phyloP scores from a whole-genome alignment of 2,797 vertebrate genomes.

The Lagocephalus sceleratus region DNA sequence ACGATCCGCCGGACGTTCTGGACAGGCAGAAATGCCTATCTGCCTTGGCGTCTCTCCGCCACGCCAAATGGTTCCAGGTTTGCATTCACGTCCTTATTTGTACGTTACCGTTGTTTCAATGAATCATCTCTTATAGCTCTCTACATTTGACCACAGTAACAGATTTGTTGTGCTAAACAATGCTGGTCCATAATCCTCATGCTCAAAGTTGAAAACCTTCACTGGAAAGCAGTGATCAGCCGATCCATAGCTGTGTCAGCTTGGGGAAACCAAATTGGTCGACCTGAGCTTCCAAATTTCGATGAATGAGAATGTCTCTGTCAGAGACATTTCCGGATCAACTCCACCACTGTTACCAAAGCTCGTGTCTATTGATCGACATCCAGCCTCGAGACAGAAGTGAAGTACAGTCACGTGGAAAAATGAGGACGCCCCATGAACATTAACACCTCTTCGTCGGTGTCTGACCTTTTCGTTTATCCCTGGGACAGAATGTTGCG shows the following conservation, averaged over 20 bases:
- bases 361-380: background rate
- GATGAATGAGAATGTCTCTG: constrained; percentile 10
- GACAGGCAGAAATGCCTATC: constrained; percentile 99
- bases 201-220: no score
- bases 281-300: constrained; percentile 21
- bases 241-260: constrained; percentile 38
- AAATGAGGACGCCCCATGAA: no score
- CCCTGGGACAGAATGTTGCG: no score
- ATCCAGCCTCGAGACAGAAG: constrained; percentile 13
- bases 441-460: no score
- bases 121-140: constrained; percentile 31
- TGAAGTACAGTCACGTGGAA: no score
- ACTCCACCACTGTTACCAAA: constrained; percentile 6
- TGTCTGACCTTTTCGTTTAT: no score
- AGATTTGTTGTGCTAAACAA: constrained; percentile 12
- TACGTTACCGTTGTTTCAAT: constrained; percentile 63
- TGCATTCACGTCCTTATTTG: constrained; percentile 98
- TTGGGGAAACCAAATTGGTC: constrained; percentile 37
- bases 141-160: constrained; percentile 29
- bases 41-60: constrained; percentile 99
- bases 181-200: background rate
- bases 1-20: constrained; percentile 97
- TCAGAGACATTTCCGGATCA: constrained; percentile 29
- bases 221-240: constrained; percentile 16
- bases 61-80: constrained; percentile 99